Base-by-base conservation (phyloP, 2,888 invertebrate species). In the Pollenia griseotomentosa region DNA sequence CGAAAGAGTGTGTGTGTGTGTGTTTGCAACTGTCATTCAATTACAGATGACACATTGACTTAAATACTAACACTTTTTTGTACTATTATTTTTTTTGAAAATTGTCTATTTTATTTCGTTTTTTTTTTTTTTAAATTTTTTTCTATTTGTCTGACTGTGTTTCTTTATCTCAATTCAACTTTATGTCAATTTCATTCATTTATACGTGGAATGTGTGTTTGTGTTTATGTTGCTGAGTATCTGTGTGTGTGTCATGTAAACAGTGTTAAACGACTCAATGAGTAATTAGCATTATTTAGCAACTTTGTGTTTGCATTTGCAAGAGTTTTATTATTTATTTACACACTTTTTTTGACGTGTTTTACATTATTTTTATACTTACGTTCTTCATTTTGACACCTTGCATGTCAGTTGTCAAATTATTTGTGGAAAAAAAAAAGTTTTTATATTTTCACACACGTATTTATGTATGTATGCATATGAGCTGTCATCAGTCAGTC, bases 201-300 rank as follows among this genome's bases (percentile, higher is more conserved):
- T 8, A 48, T 3, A 12, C 10, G 5, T 53, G 9, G 19, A n/a
- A 12, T 46, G 9, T 19, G 33, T 42, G 16, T 11, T 12, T 33
- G 12, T n/a, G 16, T 40, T 6, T 48, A 46, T 59, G 12, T 57
- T 46, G 33, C 12, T 57, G 33, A 44, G 33, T 40, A 12, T 44
- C 3, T 66, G 12, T 68, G 16, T 68, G 16, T 33, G 46, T 75
- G 63, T 61, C 61, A 74, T 57, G 71, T 82, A 77, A 77, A 88
- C 65, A 87, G 66, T 74, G 63, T 68, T 85, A 79, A 82, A 88
- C 80, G 81, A 82, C 48, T 85, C 84, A 88, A 88, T 86, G 86
- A 86, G 85, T 86, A 88, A 88, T 88, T 88, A 85, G 88, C 82
- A 79, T 70, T 83, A 83, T 88, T 88, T 80, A 86, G 78, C 86